Evolutionary conservation across 2,888 invertebrate genomes (phyloP).

Genomic region (Horisme vitalbata): DNA sequence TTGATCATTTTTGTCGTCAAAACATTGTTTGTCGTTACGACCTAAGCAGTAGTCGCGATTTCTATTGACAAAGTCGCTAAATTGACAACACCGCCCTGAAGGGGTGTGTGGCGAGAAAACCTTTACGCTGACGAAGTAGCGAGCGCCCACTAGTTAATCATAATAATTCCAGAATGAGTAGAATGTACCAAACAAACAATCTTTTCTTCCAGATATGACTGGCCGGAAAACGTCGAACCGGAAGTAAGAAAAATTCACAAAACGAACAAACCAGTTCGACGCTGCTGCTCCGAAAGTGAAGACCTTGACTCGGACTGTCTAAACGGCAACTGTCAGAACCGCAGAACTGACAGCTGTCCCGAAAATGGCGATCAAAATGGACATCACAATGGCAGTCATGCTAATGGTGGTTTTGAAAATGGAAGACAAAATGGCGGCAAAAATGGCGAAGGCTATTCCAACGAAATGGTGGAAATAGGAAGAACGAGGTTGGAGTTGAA

Average conservation of each 20-base stretch:
- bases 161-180: no score
- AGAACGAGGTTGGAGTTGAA: conserved; percentile 86
- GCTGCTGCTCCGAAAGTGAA: conserved; percentile 50
- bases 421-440: conserved; percentile 34
- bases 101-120: no score
- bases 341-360: conserved; percentile 5
- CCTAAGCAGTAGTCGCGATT: no score
- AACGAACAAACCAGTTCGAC: conserved; percentile 46
- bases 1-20: no score
- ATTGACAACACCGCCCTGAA: no score
- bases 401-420: conserved; percentile 33
- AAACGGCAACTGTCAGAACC: conserved; percentile 29
- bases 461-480: conserved; percentile 85
- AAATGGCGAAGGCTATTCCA: conserved; percentile 44
- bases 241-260: conserved; percentile 64
- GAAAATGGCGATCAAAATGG: conserved; percentile 38
- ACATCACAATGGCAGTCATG: conserved; percentile 21
- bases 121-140: no score
- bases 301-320: conserved; percentile 30
- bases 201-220: conserved; percentile 84
- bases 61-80: no score
- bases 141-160: no score
- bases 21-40: no score
- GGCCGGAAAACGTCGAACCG: conserved; percentile 85
- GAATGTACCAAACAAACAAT: not conserved